Conservation (phyloP, 2,797 vertebrate genomes). For the Scyliorhinus canicula region DNA sequence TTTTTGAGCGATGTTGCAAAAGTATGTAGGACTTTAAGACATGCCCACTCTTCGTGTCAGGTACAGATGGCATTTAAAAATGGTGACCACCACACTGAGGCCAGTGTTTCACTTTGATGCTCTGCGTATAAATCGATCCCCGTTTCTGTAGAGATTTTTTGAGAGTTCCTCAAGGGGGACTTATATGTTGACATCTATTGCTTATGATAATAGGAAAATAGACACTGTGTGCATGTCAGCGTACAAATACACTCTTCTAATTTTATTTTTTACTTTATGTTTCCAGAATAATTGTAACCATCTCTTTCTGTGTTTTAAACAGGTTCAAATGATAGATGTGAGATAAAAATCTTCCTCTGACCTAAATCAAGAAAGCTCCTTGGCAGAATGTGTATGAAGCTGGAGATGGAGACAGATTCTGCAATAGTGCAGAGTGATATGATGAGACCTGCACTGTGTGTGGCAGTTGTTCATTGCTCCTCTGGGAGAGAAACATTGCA, state of each 20-base stretch:
- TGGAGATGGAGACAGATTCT: background rate
- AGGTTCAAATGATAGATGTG: background rate
- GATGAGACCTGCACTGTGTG: background rate
- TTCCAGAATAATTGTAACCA: background rate
- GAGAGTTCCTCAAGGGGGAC: no score
- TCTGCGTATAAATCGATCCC: no score
- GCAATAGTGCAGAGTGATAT: background rate
- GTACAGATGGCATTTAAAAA: no score
- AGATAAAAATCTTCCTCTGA: background rate
- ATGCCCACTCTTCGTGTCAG: no score
- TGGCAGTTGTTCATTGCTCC: constrained; percentile 41
- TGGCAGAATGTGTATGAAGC: constrained; percentile 1
- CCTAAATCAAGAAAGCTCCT: no score
- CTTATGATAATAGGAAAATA: background rate
- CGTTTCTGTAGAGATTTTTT: no score
- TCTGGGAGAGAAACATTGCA: constrained; percentile 31
- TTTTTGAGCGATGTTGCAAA: no score
- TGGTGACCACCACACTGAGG: no score
- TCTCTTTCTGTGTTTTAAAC: background rate
- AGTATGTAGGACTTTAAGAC: no score
- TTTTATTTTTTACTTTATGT: background rate
- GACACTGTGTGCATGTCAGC: background rate
- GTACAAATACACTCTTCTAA: background rate
- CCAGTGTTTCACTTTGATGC: no score
- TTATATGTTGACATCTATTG: no score